A percentile compares a stretch with the other conserved stretches of the same genome.
Conservation (phyloP, 1,140 invertebrate genomes). For the Myzus persicae region DNA sequence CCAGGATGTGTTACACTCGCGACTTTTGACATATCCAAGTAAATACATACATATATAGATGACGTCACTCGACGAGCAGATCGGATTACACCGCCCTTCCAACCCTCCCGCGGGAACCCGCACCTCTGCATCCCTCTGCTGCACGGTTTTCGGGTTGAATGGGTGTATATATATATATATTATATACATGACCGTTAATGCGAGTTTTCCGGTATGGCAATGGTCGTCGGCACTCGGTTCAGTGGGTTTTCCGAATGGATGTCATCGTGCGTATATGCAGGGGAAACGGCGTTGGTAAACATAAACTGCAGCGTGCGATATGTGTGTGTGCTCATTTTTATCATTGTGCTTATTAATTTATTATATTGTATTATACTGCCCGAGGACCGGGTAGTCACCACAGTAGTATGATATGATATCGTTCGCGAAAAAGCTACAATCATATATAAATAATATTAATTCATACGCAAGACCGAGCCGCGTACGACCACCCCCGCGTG, state of each 20-base stretch:
- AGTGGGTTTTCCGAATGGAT: constrained; percentile 49
- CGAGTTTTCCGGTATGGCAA: constrained; percentile 5
- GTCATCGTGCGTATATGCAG: background rate
- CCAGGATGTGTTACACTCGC: background rate
- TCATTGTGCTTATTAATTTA: constrained; percentile 6
- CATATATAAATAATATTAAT: background rate
- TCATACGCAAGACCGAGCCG: background rate
- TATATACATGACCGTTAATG: background rate
- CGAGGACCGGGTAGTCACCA: background rate
- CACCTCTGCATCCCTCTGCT: background rate
- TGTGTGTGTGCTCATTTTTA: background rate
- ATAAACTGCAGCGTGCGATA: background rate
- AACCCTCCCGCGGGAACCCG: background rate
- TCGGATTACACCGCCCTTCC: constrained; percentile 39
- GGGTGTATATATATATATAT: background rate
- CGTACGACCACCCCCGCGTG: background rate
- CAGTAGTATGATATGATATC: background rate
- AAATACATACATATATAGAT: background rate
- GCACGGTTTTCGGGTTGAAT: background rate
- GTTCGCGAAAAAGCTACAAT: background rate
- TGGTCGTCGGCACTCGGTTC: constrained; percentile 24
- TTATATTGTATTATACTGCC: background rate
- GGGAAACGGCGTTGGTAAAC: background rate
- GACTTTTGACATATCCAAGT: constrained; percentile 13
- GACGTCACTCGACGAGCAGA: constrained; percentile 41